These are phyloP conservation scores for Hemichromis elongatus DNA, from an alignment of 2,113 vertebrate genomes.

Conservation along the genomic window DNA sequence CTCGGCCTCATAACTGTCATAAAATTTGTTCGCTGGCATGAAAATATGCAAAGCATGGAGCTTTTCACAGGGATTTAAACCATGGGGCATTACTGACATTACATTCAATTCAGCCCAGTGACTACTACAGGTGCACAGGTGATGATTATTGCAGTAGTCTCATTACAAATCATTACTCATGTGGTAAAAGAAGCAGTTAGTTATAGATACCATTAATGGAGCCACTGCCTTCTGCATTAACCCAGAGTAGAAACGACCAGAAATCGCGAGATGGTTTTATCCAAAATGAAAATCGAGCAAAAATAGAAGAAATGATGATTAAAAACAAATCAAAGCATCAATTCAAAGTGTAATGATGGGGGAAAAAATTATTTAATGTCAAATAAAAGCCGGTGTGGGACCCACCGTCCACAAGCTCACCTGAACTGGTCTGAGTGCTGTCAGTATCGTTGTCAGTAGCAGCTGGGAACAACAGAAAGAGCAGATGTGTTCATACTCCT, in stretches of 20 bases:
- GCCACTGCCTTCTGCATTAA: neutral
- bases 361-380: rapidly evolving
- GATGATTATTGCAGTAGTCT: neutral
- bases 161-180: neutral
- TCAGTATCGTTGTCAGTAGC: neutral
- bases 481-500: neutral
- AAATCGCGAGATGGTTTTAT: neutral
- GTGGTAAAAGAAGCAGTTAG: neutral
- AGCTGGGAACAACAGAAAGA: neutral
- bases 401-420: neutral
- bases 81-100: neutral
- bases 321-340: neutral
- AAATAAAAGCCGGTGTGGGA: neutral
- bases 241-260: neutral
- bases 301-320: neutral
- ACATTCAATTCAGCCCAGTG: neutral
- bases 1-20: neutral
- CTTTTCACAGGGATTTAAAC: neutral
- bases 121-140: neutral
- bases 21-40: neutral
- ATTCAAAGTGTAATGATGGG: neutral
- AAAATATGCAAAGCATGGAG: neutral
- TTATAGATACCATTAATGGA: neutral
- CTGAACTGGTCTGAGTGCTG: rapidly evolving
- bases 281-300: neutral